phyloP scores from a whole-genome alignment of 1,140 invertebrate genomes.

The Zaprionus inermis region DNA sequence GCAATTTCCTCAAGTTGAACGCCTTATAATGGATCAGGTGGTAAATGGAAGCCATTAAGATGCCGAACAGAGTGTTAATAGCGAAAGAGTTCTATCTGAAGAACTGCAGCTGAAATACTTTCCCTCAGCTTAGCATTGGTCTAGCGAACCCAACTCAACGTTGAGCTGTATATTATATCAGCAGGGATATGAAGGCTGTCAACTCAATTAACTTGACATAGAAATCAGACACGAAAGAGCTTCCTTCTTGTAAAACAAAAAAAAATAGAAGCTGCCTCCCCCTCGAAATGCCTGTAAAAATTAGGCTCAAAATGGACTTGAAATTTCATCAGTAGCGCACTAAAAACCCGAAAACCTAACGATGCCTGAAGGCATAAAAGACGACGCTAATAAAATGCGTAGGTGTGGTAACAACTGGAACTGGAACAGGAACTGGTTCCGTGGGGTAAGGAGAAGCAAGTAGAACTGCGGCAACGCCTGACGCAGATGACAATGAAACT shows the following conservation, averaged over 20 bases:
- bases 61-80: neutral
- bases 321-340: slow-evolving; percentile 38
- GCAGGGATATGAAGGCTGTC: slow-evolving; percentile 5
- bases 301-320: slow-evolving; percentile 20
- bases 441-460: neutral
- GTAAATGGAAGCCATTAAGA: slow-evolving; percentile 2
- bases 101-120: neutral
- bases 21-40: neutral
- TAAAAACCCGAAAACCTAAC: slow-evolving; percentile 49
- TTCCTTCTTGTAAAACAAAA: neutral
- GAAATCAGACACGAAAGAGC: neutral
- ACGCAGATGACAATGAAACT: slow-evolving; percentile 53
- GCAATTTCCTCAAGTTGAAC: slow-evolving; percentile 12
- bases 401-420: neutral
- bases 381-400: slow-evolving; percentile 57
- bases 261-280: too few species aligned
- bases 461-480: slow-evolving; percentile 25
- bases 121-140: too few species aligned
- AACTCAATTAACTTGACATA: slow-evolving; percentile 17
- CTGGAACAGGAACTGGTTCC: neutral
- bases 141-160: neutral
- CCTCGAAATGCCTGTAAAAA: neutral
- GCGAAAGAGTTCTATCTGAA: neutral
- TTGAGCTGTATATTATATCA: slow-evolving; percentile 7
- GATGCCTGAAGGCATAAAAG: slow-evolving; percentile 68